These are phyloP conservation scores for Globodera ellingtonae DNA, from an alignment of 1,140 invertebrate species.

Conservation along the genomic window DNA sequence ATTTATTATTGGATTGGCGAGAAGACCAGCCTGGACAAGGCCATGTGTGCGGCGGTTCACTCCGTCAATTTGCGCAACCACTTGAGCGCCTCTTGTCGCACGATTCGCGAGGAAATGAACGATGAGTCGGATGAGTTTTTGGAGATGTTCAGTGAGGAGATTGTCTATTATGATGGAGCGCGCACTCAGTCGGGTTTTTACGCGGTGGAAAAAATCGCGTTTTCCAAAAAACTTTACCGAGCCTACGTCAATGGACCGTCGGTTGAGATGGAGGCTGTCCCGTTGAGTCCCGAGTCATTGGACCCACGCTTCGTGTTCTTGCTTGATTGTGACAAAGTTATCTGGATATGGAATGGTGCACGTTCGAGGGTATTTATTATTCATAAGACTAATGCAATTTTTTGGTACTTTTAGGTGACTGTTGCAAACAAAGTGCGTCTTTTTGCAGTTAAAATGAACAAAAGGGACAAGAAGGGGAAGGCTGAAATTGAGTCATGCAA, in stretches of 20 bases:
- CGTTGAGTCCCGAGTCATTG: constrained; percentile 74
- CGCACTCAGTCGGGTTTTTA: constrained; percentile 94
- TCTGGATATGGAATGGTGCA: constrained; percentile 88
- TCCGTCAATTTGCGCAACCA: constrained; percentile 95
- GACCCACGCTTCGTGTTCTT: constrained; percentile 91
- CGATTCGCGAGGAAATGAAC: constrained; percentile 91
- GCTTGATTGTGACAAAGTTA: constrained; percentile 81
- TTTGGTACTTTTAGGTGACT: constrained; percentile 46
- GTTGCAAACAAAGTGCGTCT: constrained; percentile 70
- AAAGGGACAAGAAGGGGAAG: constrained; percentile 93
- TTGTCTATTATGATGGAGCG: constrained; percentile 76
- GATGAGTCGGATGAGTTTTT: constrained; percentile 97
- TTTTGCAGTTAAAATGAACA: constrained; percentile 97
- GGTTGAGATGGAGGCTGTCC: constrained; percentile 85
- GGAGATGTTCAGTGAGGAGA: constrained; percentile 83
- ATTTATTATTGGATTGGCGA: constrained; percentile 99
- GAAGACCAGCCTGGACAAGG: constrained; percentile 91
- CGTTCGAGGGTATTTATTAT: constrained; percentile 79
- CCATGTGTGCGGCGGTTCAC: constrained; percentile 97
- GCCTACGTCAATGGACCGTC: constrained; percentile 83
- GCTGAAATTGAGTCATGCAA: constrained; percentile 83
- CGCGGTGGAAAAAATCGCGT: constrained; percentile 85
- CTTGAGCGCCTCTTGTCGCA: constrained; percentile 82
- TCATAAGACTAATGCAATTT: neutral
- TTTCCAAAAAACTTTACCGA: constrained; percentile 76